Percentiles rank a stretch among this genome's conserved stretches.
These are phyloP conservation scores for Taenioides sp. DNA, from an alignment of 2,797 vertebrate species.

Conservation along the genomic window DNA sequence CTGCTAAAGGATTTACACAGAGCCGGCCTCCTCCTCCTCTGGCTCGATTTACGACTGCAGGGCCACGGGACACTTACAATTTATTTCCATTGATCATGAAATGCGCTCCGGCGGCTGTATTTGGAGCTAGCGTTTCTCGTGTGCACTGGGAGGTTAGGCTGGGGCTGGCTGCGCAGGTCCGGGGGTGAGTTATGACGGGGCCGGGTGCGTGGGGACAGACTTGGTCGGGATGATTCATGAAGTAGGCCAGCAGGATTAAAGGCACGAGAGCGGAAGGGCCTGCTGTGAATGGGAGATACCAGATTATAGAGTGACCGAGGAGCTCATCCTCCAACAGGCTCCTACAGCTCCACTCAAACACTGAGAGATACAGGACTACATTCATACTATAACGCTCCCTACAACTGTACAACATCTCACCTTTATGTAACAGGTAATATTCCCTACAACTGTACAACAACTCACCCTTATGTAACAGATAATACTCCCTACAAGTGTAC, in stretches of 20 bases:
- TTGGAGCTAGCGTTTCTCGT: conserved; percentile 21
- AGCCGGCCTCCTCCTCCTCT: conserved; percentile 13
- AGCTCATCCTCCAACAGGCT: too few species aligned
- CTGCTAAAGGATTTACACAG: conserved; percentile 13
- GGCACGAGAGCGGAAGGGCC: conserved; percentile 24
- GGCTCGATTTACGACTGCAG: conserved; percentile 18
- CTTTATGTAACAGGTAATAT: too few species aligned
- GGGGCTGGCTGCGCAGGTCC: conserved; percentile 13
- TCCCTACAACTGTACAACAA: too few species aligned
- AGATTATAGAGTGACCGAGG: too few species aligned
- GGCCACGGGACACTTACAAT: conserved; percentile 19
- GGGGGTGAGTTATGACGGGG: conserved; percentile 40
- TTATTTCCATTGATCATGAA: conserved; percentile 31
- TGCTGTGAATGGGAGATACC: conserved; percentile 16
- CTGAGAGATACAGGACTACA: too few species aligned
- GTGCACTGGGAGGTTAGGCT: conserved; percentile 8
- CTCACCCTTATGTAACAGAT: too few species aligned
- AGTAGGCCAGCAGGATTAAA: conserved; percentile 35
- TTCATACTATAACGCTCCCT: too few species aligned
- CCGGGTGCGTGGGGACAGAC: conserved; percentile 40
- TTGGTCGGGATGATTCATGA: conserved; percentile 54
- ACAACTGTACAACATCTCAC: too few species aligned
- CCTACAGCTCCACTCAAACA: too few species aligned
- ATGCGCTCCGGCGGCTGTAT: conserved; percentile 16
- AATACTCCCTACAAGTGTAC: too few species aligned